Evolutionary conservation across 2,113 vertebrate genomes (phyloP), one percentile per base, ranked within the genome.

Genomic region (Coryphaenoides rupestris): DNA sequence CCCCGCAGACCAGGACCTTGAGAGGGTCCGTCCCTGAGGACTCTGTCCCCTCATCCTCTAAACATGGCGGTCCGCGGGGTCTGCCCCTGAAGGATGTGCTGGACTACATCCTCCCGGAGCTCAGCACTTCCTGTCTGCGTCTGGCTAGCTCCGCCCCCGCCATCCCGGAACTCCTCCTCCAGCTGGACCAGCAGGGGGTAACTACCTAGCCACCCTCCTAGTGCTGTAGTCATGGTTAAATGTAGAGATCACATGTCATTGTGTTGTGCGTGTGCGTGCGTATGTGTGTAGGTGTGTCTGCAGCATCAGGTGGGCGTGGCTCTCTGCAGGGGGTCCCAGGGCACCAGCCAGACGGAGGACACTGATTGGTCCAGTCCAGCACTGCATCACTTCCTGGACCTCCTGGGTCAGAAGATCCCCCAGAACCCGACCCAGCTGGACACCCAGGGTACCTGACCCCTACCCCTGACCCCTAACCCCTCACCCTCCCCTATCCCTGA

Each of bases 371-470:
- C 91, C 5, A 92, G 92, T n/a, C 90, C 92, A 1, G 91, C 90
- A 62, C 92, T 95, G 76, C 92, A 94, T 46, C 92, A 94, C 68
- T 94, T 95, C 78, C 90, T 95, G 49, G 93, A 94, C 66, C 89
- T 95, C 0, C 85, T 95, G 54, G 93, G 93, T 61, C 92, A 94
- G 77, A 87, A 89, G 66, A 93, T 95, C 33, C 84, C 49, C 70
- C 94, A 94, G 86, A 94, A 94, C 69, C 88, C 92, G 54, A 93
- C 93, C n/a, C 93, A 95, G 70, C 88, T 95, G 62, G 93, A 94
- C 83, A 94, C 93, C 62, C 93, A 94, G 86, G 93, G 93, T 94
- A 88, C 12, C n/a, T 55, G 17, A 6, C 24, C 24, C 24, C 6
- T 6, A 26, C n/a, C 24, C 24, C 21, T 21, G 19, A 7, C 4